Evolutionary conservation across 2,113 vertebrate species (phyloP).

Genomic region (Esox niger): DNA sequence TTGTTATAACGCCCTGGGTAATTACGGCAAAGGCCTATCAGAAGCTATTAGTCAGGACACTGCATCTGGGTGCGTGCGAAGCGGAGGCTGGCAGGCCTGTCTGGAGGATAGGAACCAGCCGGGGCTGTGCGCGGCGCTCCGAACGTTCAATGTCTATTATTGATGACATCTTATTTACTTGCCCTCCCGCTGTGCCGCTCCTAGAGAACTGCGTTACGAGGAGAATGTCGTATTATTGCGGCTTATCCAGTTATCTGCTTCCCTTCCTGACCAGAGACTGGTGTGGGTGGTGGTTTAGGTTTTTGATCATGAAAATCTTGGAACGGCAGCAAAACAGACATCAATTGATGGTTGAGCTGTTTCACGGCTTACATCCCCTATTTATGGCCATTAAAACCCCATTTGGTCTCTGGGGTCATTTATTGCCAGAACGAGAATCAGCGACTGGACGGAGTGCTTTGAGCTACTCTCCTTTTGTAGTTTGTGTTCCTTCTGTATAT

Average conservation of each 20-base stretch:
- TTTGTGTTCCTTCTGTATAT: too few relatives aligned
- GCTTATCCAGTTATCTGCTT: slow-evolving; percentile 42
- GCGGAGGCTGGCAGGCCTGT: slow-evolving; percentile 71
- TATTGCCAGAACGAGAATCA: slow-evolving; percentile 54
- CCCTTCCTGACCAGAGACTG: slow-evolving; percentile 29
- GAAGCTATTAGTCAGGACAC: slow-evolving; percentile 76
- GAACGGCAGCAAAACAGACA: slow-evolving; percentile 44
- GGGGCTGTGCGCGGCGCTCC: slow-evolving; percentile 40
- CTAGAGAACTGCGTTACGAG: slow-evolving; percentile 69
- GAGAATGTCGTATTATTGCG: slow-evolving; percentile 55
- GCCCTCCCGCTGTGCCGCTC: slow-evolving; percentile 69
- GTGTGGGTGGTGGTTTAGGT: not conserved
- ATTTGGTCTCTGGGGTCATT: slow-evolving; percentile 64
- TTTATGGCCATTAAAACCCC: slow-evolving; percentile 69
- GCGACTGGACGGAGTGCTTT: slow-evolving; percentile 68
- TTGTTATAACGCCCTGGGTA: slow-evolving; percentile 74
- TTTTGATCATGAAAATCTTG: too few relatives aligned
- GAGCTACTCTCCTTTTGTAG: slow-evolving; percentile 28
- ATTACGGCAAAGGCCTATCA: slow-evolving; percentile 77
- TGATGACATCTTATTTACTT: slow-evolving; percentile 78
- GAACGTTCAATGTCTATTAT: slow-evolving; percentile 77
- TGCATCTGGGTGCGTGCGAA: slow-evolving; percentile 75
- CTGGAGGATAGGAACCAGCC: slow-evolving; percentile 74
- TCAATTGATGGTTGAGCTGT: slow-evolving; percentile 57
- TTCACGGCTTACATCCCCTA: slow-evolving; percentile 51